These are phyloP conservation scores for Rhopalosiphum padi DNA, from an alignment of 1,140 invertebrate species.

Conservation along the genomic window DNA sequence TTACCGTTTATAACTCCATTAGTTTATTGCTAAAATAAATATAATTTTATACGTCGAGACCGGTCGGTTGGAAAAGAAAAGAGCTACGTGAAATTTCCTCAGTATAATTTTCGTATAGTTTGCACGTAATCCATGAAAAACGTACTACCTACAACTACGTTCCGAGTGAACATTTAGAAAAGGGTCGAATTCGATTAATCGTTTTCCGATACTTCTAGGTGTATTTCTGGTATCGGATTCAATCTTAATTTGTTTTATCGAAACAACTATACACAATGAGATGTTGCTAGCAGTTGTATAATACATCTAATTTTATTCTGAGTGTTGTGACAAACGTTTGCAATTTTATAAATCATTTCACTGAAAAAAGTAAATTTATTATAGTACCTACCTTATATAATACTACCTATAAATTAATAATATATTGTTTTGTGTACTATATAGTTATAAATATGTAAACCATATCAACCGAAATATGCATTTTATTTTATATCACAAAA, in stretches of 20 bases:
- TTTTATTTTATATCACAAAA: not conserved
- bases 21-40: conserved; percentile 39
- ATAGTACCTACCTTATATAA: not conserved
- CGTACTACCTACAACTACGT: not conserved
- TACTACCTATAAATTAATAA: not conserved
- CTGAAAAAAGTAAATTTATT: not conserved
- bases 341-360: not conserved
- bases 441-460: not conserved
- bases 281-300: not conserved
- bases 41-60: conserved; percentile 3
- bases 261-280: not conserved
- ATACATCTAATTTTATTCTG: not conserved
- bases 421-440: not conserved
- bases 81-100: not conserved
- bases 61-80: not conserved
- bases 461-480: not conserved
- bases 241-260: conserved; percentile 19
- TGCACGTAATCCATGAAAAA: conserved; percentile 34
- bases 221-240: not conserved
- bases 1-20: conserved; percentile 35
- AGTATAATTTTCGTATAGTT: conserved; percentile 25
- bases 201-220: conserved; percentile 23
- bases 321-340: not conserved
- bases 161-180: conserved; percentile 35
- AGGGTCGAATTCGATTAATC: conserved; percentile 36